Conservation (phyloP, 2,888 invertebrate species). For the Eupeodes latifasciatus region DNA sequence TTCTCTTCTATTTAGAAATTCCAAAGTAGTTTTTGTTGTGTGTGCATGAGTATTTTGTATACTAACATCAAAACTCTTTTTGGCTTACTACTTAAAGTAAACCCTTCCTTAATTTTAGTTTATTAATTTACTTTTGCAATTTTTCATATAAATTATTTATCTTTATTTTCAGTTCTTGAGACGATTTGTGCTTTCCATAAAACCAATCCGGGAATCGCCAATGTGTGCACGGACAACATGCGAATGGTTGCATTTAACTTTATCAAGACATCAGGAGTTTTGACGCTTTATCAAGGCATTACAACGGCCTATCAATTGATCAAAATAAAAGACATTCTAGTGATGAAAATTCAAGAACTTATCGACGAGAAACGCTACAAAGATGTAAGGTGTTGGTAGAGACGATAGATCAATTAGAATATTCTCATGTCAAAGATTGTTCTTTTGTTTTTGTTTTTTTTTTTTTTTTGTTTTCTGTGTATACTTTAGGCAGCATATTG, state of each 20-base stretch:
- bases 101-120: too few species aligned
- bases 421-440: neutral
- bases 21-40: too few species aligned
- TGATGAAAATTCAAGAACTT: slow-evolving; percentile 87
- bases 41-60: too few species aligned
- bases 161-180: slow-evolving; percentile 85
- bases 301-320: slow-evolving; percentile 87
- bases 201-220: slow-evolving; percentile 83
- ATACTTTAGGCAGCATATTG: slow-evolving; percentile 88
- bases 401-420: slow-evolving; percentile 23
- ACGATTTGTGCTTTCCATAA: slow-evolving; percentile 86
- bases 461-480: neutral
- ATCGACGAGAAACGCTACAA: slow-evolving; percentile 87
- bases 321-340: slow-evolving; percentile 87
- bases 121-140: too few species aligned
- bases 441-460: neutral
- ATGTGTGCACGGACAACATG: slow-evolving; percentile 85
- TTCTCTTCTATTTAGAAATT: too few species aligned
- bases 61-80: too few species aligned
- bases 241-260: slow-evolving; percentile 91
- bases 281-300: slow-evolving; percentile 87
- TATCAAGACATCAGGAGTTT: slow-evolving; percentile 88
- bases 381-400: slow-evolving; percentile 84
- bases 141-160: too few species aligned
- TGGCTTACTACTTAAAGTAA: too few species aligned